These are phyloP conservation scores for Callosobruchus maculatus DNA, from an alignment of 2,888 invertebrate genomes.

Conservation along the genomic window DNA sequence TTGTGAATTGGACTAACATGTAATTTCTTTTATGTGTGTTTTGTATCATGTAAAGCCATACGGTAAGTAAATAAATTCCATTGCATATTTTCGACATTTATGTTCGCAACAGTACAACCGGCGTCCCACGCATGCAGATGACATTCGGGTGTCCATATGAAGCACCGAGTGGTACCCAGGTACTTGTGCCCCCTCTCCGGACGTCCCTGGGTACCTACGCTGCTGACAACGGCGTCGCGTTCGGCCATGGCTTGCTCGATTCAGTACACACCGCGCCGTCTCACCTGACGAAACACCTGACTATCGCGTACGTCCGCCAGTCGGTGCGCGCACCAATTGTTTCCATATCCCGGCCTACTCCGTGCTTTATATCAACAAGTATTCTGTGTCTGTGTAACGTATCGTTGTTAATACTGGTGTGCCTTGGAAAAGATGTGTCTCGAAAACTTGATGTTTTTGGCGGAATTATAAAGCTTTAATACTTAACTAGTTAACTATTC, in stretches of 20 bases:
- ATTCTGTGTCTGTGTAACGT: background rate
- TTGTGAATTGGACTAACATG: too few species aligned
- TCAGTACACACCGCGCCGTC: background rate
- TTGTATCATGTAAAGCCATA: too few species aligned
- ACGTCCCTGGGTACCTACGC: background rate
- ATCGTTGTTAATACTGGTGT: background rate
- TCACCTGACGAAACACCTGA: background rate
- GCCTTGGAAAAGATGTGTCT: too few species aligned
- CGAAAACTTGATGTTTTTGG: background rate
- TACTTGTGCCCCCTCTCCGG: background rate
- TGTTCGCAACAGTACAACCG: background rate
- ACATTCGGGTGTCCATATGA: background rate
- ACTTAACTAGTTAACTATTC: too few species aligned
- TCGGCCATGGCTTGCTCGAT: background rate
- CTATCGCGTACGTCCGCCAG: background rate
- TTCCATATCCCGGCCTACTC: background rate
- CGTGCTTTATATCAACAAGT: background rate
- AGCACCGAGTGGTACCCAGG: background rate
- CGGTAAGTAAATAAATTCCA: too few species aligned
- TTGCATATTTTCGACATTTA: background rate
- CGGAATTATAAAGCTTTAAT: background rate
- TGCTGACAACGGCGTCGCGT: background rate
- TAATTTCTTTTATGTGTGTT: too few species aligned
- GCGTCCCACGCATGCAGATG: background rate
- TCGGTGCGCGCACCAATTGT: background rate